Percentiles rank a stretch among this genome's conserved stretches.
phyloP scores from a whole-genome alignment of 1,140 invertebrate species.

The Meloidogyne hapla region DNA sequence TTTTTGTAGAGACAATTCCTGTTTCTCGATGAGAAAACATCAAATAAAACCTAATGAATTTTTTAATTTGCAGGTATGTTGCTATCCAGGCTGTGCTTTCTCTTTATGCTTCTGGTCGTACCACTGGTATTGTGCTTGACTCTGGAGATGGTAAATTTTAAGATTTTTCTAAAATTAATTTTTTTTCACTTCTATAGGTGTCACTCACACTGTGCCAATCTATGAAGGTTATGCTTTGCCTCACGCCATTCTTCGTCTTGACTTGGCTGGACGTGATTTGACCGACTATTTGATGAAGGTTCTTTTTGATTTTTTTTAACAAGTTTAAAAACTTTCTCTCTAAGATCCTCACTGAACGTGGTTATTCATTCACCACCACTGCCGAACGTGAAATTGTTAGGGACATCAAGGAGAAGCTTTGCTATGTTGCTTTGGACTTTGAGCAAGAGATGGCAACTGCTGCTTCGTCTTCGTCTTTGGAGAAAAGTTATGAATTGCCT shows the following conservation, averaged over 20 bases:
- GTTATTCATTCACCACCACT: slow-evolving; percentile 90
- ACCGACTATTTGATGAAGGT: slow-evolving; percentile 72
- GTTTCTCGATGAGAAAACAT: too few relatives aligned
- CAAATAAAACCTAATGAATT: too few relatives aligned
- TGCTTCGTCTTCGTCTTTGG: slow-evolving; percentile 77
- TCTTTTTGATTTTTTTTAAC: neutral
- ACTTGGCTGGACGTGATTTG: slow-evolving; percentile 57
- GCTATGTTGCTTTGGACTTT: slow-evolving; percentile 81
- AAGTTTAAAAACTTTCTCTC: slow-evolving; percentile 4
- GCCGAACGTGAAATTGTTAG: slow-evolving; percentile 92
- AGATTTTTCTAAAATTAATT: neutral
- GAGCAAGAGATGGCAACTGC: slow-evolving; percentile 84
- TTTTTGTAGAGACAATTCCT: too few relatives aligned
- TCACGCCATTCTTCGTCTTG: slow-evolving; percentile 56
- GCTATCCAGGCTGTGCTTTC: slow-evolving; percentile 87
- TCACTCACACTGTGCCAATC: slow-evolving; percentile 63
- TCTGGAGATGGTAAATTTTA: slow-evolving; percentile 74
- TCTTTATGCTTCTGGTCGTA: slow-evolving; percentile 87
- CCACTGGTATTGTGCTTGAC: slow-evolving; percentile 87
- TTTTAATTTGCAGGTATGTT: slow-evolving; percentile 69
- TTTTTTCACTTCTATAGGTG: slow-evolving; percentile 30
- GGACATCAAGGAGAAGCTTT: slow-evolving; percentile 76
- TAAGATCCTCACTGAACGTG: slow-evolving; percentile 84
- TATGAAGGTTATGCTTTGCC: slow-evolving; percentile 57
- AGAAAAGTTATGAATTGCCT: slow-evolving; percentile 89